Base-by-base conservation (phyloP, 2,797 vertebrate species). In the Mormyrus proboscirostris region DNA sequence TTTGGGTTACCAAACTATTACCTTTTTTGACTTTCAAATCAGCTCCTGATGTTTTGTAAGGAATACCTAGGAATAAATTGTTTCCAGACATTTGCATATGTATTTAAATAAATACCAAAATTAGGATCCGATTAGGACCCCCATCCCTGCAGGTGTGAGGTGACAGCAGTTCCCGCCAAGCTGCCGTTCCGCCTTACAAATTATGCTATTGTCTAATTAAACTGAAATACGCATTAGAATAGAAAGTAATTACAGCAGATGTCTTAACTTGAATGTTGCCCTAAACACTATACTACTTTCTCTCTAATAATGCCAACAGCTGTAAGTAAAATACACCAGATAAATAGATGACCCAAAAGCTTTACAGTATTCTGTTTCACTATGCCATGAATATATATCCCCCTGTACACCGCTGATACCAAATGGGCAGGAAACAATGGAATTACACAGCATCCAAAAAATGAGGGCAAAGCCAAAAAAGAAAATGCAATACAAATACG, bases 21-120 rank as follows among this genome's bases (percentile, higher is more conserved):
- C 16, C 38, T 44, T 82, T 41, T 82, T 44, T 82, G 41, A 82
- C 76, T 82, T 82, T 82, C 41, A 82, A 22, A 82, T 82, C 41
- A 82, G 76, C 38, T 47, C 41, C 19, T 82, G 41, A 47, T 47
- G 41, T 82, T 79, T 33, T 73, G 29, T 41, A 47, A 79, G 73
- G 73, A 47, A 79, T 82, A 19, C 76, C 29, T 47, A n/a, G 41
- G 19, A 82, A 47, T n/a, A 82, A 82, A 82, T 73, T 73, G 33
- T 73, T 73, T 38, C 69, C 69, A 82, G 41, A 82, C 2, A 47
- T 82, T 82, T 38, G 33, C 29, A 73, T 38, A 73, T 73, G 33
- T 73, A 73, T 73, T 79, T 79, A 44, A 79, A 79, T 47, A 41
- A 41, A 79, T 82, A 82, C 7, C 76, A 82, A 82, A 82, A 82